phyloP scores from a whole-genome alignment of 2,797 vertebrate genomes.

The Danio choprae region DNA sequence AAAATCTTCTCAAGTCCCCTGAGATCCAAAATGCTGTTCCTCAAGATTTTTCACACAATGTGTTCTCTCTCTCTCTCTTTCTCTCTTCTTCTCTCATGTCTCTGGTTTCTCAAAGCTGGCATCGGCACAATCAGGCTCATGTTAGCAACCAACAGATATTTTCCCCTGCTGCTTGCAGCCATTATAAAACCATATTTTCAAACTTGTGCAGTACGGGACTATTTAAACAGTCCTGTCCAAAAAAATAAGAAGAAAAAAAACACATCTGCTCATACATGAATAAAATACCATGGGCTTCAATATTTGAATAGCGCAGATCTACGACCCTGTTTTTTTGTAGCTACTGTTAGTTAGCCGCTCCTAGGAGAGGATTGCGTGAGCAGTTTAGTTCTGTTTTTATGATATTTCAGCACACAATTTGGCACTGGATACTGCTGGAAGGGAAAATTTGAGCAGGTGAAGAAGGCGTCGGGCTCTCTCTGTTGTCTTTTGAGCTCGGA shows the following conservation, averaged over 20 bases:
- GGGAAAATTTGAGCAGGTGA: conserved; percentile 10
- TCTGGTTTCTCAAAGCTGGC: conserved; percentile 17
- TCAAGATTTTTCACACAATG: conserved; percentile 2
- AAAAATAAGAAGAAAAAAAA: background rate
- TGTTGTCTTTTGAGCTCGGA: conserved; percentile 2
- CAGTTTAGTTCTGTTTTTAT: conserved; percentile 21
- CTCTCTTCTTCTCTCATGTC: background rate
- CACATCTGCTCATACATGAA: background rate
- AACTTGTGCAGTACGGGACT: background rate
- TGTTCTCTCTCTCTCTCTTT: background rate
- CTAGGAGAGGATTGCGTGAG: background rate
- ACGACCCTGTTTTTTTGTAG: conserved; percentile 6
- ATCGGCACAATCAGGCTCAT: background rate
- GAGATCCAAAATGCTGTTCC: conserved; percentile 18
- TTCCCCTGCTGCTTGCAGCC: conserved; percentile 25
- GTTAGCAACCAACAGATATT: conserved; percentile 16
- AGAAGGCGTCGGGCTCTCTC: background rate
- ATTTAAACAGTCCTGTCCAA: background rate
- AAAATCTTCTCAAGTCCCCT: conserved; percentile 4
- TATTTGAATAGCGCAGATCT: background rate
- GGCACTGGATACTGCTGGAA: background rate
- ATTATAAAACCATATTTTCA: conserved; percentile 5
- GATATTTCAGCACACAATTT: conserved; percentile 4
- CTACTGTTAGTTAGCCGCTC: background rate
- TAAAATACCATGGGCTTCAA: conserved; percentile 6